A percentile compares a stretch with the other conserved stretches of the same genome.
phyloP scores from a whole-genome alignment of 2,888 invertebrate species.

The Sinotaia quadrata region DNA sequence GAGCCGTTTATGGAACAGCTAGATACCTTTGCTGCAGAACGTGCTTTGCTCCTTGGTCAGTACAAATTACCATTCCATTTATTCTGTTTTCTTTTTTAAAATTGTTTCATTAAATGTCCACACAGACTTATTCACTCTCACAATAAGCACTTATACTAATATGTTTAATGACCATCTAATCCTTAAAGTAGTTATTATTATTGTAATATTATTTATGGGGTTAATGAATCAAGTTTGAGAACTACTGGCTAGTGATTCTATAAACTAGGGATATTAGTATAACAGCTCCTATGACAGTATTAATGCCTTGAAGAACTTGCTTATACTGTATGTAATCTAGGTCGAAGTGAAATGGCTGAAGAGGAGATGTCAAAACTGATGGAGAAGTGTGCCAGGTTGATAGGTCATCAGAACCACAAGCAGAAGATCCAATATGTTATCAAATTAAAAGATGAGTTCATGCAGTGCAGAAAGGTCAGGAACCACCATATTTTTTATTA shows the following conservation, averaged over 20 bases:
- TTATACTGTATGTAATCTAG: slow-evolving; percentile 36
- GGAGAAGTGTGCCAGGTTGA: slow-evolving; percentile 76
- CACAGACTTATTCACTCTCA: too few relatives aligned
- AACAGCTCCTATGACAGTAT: neutral
- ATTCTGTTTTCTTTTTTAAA: too few relatives aligned
- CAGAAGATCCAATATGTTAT: slow-evolving; percentile 78
- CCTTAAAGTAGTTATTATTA: too few relatives aligned
- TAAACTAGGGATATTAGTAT: slow-evolving; percentile 11
- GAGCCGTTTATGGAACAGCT: slow-evolving; percentile 73
- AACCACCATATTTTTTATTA: neutral
- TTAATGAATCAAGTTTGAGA: too few relatives aligned
- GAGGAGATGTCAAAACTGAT: slow-evolving; percentile 75
- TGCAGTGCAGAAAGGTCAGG: slow-evolving; percentile 60
- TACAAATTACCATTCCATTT: too few relatives aligned
- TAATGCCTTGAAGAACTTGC: neutral
- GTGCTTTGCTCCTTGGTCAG: slow-evolving; percentile 68
- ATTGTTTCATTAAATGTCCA: too few relatives aligned
- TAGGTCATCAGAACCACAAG: slow-evolving; percentile 80
- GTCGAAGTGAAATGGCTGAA: slow-evolving; percentile 68
- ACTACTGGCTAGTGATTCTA: slow-evolving; percentile 42
- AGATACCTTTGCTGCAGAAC: slow-evolving; percentile 74
- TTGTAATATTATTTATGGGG: too few relatives aligned
- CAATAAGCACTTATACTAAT: too few relatives aligned
- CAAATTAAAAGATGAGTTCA: slow-evolving; percentile 71
- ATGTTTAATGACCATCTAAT: too few relatives aligned